phyloP scores from a whole-genome alignment of 1,140 invertebrate genomes.

The Delia radicum region DNA sequence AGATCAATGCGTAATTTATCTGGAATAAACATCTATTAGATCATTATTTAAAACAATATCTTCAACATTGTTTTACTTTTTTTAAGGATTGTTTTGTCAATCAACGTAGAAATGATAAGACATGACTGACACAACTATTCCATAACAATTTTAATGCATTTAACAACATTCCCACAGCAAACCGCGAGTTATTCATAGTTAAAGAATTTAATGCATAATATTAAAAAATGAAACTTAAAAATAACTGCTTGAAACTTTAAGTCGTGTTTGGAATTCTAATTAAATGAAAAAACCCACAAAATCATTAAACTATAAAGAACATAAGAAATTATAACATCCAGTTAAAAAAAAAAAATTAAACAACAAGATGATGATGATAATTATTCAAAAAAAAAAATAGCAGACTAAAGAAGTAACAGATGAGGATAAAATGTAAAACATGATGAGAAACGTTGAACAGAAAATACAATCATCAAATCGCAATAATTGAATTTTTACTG shows the following conservation, averaged over 20 bases:
- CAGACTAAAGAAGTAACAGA: background rate
- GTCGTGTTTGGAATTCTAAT: background rate
- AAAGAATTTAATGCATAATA: background rate
- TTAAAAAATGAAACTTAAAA: background rate
- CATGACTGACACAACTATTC: background rate
- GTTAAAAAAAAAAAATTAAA: background rate
- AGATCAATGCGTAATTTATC: background rate
- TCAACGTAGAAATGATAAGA: background rate
- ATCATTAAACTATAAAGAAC: background rate
- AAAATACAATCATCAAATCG: background rate
- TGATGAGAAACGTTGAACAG: background rate
- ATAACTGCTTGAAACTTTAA: background rate
- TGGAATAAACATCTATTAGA: background rate
- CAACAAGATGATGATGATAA: background rate
- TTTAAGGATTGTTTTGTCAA: background rate
- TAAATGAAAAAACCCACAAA: conserved; percentile 1
- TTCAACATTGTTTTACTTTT: too few species aligned
- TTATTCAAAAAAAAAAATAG: too few species aligned
- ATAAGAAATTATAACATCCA: background rate
- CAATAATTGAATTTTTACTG: background rate
- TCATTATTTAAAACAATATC: background rate
- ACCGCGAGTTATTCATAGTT: background rate
- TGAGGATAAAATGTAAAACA: background rate
- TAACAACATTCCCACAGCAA: background rate
- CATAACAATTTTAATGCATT: background rate